Evolutionary conservation across 1,140 invertebrate genomes (phyloP).

Genomic region (Drosophila athabasca): DNA sequence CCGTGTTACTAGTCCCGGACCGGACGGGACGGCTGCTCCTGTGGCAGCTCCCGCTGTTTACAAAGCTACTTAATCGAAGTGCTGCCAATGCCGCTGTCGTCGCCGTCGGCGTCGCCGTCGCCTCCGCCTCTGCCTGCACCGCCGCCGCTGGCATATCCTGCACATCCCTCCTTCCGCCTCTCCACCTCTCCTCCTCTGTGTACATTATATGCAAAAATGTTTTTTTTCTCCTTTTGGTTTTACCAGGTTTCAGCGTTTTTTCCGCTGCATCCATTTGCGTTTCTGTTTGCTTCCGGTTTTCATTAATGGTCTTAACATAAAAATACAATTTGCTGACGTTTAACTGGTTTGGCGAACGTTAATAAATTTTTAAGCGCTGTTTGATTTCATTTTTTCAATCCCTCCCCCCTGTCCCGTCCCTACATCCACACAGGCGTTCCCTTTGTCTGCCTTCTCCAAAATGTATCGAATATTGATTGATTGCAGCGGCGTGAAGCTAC

Average conservation of each 20-base stretch:
- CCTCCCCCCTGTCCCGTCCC: neutral
- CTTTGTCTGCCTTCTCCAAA: conserved; percentile 20
- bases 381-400: conserved; percentile 63
- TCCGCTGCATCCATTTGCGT: conserved; percentile 37
- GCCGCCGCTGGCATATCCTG: conserved; percentile 44
- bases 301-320: conserved; percentile 81
- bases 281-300: conserved; percentile 76
- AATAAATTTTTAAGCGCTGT: conserved; percentile 78
- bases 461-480: conserved; percentile 36
- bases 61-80: conserved; percentile 80
- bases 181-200: conserved; percentile 13
- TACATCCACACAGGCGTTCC: no score
- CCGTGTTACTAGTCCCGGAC: conserved; percentile 4
- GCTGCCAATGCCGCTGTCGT: conserved; percentile 63
- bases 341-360: conserved; percentile 71
- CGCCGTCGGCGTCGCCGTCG: neutral
- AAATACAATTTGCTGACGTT: conserved; percentile 80
- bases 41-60: conserved; percentile 62
- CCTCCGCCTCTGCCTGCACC: no score
- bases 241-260: conserved; percentile 14
- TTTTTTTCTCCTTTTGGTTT: conserved; percentile 48
- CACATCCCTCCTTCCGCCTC: conserved; percentile 22
- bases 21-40: conserved; percentile 19
- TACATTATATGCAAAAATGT: conserved; percentile 71
- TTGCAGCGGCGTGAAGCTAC: conserved; percentile 3